These are phyloP conservation scores for Falco punctatus DNA, from an alignment of 2,113 vertebrate species.

Conservation along the genomic window DNA sequence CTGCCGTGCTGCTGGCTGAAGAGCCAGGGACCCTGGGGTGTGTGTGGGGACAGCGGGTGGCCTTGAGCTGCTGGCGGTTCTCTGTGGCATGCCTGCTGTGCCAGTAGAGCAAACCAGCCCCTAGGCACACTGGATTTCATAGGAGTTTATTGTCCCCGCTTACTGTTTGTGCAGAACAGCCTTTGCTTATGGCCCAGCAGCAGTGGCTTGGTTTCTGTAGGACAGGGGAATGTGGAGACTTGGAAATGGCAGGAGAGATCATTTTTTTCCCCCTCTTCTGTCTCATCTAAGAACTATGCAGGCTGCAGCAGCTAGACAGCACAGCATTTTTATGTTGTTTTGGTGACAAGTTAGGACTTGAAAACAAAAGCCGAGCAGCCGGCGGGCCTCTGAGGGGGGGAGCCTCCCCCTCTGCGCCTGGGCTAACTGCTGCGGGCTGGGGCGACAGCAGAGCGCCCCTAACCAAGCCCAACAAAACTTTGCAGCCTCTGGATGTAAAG, in stretches of 20 bases:
- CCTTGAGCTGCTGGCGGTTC: not conserved
- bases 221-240: not conserved
- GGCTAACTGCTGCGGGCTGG: not conserved
- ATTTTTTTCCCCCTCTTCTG: not conserved
- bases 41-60: accelerated
- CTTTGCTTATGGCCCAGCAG: not conserved
- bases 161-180: not conserved
- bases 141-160: not conserved
- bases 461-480: not conserved
- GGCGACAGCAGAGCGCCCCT: accelerated
- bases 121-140: accelerated
- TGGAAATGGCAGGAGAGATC: not conserved
- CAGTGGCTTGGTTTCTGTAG: not conserved
- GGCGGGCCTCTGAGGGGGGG: not conserved
- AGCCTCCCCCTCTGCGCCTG: accelerated
- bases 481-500: not conserved
- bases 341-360: not conserved
- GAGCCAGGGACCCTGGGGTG: not conserved
- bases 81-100: accelerated
- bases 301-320: not conserved
- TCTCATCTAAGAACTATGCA: conserved; percentile 31
- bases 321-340: not conserved
- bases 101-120: not conserved
- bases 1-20: not conserved
- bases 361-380: not conserved